These are phyloP conservation scores for Apogon hyalosoma DNA, from an alignment of 2,797 vertebrate genomes.

Conservation along the genomic window DNA sequence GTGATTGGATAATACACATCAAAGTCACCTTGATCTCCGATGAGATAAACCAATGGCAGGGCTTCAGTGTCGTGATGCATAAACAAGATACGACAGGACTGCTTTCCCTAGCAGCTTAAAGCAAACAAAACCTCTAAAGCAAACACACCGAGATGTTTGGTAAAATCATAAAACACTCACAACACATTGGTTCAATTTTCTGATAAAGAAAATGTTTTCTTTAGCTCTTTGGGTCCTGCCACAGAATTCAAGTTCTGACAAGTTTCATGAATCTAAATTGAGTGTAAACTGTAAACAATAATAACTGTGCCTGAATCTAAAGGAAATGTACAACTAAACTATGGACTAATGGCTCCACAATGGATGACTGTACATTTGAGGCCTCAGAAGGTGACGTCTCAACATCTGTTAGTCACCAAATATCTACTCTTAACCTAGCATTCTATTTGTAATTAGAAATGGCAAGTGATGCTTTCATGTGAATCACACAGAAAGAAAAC, in stretches of 20 bases:
- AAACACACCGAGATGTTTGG: slow-evolving; percentile 66
- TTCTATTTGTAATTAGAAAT: slow-evolving; percentile 27
- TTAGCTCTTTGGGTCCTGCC: slow-evolving; percentile 74
- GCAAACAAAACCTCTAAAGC: slow-evolving; percentile 72
- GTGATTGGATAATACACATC: slow-evolving; percentile 75
- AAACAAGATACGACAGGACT: slow-evolving; percentile 54
- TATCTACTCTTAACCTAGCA: slow-evolving; percentile 18
- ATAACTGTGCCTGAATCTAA: slow-evolving; percentile 29
- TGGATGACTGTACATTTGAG: slow-evolving; percentile 29
- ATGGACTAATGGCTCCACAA: slow-evolving; percentile 34
- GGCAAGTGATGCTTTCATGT: slow-evolving; percentile 8
- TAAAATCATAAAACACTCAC: slow-evolving; percentile 42
- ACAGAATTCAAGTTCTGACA: slow-evolving; percentile 56
- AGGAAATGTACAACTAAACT: slow-evolving; percentile 10
- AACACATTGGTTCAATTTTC: slow-evolving; percentile 41
- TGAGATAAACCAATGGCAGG: slow-evolving; percentile 72
- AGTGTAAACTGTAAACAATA: slow-evolving; percentile 68
- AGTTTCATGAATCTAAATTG: slow-evolving; percentile 28
- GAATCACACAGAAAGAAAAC: slow-evolving; percentile 20
- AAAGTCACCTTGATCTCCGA: slow-evolving; percentile 81
- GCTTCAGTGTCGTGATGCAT: slow-evolving; percentile 64
- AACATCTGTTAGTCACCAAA: slow-evolving; percentile 28
- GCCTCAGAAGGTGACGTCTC: slow-evolving; percentile 29
- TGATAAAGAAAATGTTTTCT: slow-evolving; percentile 47
- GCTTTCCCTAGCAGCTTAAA: slow-evolving; percentile 63